A percentile compares a stretch with the other conserved stretches of the same genome.
These are phyloP conservation scores for Wiebesia pumilae DNA, from an alignment of 1,140 invertebrate genomes.

Conservation along the genomic window DNA sequence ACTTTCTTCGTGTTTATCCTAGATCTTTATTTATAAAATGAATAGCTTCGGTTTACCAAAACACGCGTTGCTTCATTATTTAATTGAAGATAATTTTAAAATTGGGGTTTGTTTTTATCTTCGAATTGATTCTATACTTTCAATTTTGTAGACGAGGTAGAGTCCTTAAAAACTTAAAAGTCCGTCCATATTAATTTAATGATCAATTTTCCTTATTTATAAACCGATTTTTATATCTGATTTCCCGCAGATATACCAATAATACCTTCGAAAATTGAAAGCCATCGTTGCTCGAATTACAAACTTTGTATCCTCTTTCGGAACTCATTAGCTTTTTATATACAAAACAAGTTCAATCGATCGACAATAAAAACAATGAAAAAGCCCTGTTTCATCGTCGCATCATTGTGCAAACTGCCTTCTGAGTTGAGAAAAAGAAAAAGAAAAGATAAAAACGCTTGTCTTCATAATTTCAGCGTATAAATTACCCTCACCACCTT, in stretches of 20 bases:
- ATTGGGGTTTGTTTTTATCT: no score
- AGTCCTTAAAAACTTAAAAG: not conserved
- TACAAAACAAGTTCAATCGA: not conserved
- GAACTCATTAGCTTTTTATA: not conserved
- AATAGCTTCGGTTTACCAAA: no score
- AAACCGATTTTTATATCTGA: not conserved
- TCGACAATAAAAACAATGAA: conserved; percentile 14
- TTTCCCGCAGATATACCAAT: not conserved
- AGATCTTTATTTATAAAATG: no score
- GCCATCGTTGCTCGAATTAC: not conserved
- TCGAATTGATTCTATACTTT: no score
- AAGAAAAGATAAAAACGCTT: not conserved
- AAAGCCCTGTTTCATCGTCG: not conserved
- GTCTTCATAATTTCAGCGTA: not conserved
- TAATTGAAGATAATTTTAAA: no score
- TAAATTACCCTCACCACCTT: not conserved
- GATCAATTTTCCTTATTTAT: not conserved
- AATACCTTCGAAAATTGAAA: not conserved
- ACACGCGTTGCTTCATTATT: no score
- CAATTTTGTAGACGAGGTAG: not conserved
- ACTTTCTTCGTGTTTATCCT: no score
- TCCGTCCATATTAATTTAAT: not conserved
- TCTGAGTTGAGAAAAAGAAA: not conserved
- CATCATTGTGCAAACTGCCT: not conserved
- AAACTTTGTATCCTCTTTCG: not conserved